Base-by-base conservation (phyloP, 2,797 vertebrate species). In the Anguilla obscura region DNA sequence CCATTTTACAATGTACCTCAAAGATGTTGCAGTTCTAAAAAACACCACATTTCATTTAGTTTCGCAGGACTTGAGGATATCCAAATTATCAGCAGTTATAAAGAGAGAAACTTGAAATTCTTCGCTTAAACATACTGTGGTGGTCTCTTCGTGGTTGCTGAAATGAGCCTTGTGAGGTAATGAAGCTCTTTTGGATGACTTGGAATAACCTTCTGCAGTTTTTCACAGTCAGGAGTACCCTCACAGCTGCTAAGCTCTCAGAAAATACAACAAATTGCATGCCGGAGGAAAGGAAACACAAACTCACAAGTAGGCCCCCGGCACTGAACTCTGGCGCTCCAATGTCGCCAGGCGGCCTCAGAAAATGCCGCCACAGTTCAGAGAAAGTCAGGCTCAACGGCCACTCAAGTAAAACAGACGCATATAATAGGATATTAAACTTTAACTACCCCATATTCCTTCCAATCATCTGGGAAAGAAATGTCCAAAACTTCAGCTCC, bases 341-440 rank as follows among this genome's bases (percentile, higher is more conserved):
- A 0, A 30, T 87, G 89, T 89, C 83, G 88, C 56, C 90, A 86
- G 87, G 69, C 82, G 87, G 87, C 84, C n/a, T 40, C 88, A 89
- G 90, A 93, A 94, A 94, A 92, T 91, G 91, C 88, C 86, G 89
- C 89, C 87, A 89, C 87, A 90, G 87, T 85, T 86, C 30, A 58
- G 50, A 66, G 87, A 89, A 90, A 87, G 52, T 85, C 86, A 84
- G 89, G 89, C 90, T 91, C 91, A 93, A 91, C 91, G 92, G 92
- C 92, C 92, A 90, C 89, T 90, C 91, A 92, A 90, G 94, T 96
- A 94, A 96, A 95, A 95, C 94, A 95, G 94, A 95, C 93, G 94
- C 92, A 93, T 94, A 94, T 95, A 95, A 95, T 95, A 94, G 93
- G 94, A 95, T 94, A 95, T 95, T 96, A 96, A 95, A 96, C 93